A percentile compares a stretch with the other conserved stretches of the same genome.
These are phyloP conservation scores for Mimas tiliae DNA, from an alignment of 2,888 invertebrate species.

Conservation along the genomic window DNA sequence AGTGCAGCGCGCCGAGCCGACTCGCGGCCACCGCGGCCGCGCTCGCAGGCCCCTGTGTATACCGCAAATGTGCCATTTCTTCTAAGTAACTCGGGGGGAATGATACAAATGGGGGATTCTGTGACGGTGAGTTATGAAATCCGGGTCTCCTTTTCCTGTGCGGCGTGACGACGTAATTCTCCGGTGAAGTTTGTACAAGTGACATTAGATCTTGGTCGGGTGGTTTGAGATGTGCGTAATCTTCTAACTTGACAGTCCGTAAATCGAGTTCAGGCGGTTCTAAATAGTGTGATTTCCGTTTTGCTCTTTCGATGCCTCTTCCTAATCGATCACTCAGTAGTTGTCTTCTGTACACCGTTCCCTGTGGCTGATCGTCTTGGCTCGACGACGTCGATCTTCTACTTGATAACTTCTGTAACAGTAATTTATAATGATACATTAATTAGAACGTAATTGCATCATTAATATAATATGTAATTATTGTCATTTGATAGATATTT, in stretches of 20 bases:
- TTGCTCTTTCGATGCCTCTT: constrained; percentile 85
- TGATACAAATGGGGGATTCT: constrained; percentile 94
- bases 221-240: constrained; percentile 87
- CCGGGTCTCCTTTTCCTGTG: constrained; percentile 94
- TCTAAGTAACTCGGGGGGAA: constrained; percentile 91
- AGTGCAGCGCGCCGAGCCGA: constrained; percentile 82
- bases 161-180: constrained; percentile 94
- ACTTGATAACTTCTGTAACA: constrained; percentile 71
- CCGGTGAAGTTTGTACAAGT: constrained; percentile 89
- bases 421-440: constrained; percentile 5
- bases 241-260: constrained; percentile 87
- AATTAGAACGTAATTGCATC: background rate
- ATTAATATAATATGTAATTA: background rate
- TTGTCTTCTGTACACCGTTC: constrained; percentile 85
- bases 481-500: background rate
- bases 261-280: constrained; percentile 89
- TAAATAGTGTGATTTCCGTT: constrained; percentile 86
- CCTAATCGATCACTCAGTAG: constrained; percentile 86
- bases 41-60: constrained; percentile 85
- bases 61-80: constrained; percentile 87
- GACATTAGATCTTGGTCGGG: constrained; percentile 89
- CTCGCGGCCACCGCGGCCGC: constrained; percentile 86
- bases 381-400: constrained; percentile 81
- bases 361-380: constrained; percentile 80
- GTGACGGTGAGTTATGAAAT: constrained; percentile 94